Conservation (phyloP, 2,888 invertebrate genomes). For the Petrolisthes manimaculis region DNA sequence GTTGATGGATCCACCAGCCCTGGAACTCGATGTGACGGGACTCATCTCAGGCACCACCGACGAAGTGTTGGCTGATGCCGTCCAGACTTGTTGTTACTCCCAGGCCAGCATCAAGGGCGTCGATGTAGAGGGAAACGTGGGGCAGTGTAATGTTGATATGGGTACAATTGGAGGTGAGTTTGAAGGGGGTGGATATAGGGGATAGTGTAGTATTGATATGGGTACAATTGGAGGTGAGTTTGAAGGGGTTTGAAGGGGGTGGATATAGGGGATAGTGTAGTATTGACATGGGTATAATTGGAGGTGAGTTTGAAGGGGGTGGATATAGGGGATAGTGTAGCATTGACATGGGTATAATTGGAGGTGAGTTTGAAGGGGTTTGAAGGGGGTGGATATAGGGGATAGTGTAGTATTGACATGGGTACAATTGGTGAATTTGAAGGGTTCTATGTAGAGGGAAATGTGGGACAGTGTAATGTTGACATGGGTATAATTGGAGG, state of each 20-base stretch:
- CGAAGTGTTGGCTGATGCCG: background rate
- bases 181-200: background rate
- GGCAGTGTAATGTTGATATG: conserved; percentile 34
- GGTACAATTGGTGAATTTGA: too few species aligned
- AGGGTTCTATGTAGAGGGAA: too few species aligned
- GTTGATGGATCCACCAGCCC: background rate
- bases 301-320: too few species aligned
- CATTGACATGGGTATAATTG: too few species aligned
- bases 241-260: too few species aligned
- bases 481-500: too few species aligned
- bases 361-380: too few species aligned
- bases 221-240: background rate
- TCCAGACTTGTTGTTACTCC: conserved; percentile 26
- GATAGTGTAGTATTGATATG: background rate
- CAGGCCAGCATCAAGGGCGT: conserved; percentile 22
- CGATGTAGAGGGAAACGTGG: conserved; percentile 40
- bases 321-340: too few species aligned
- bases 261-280: too few species aligned
- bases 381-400: too few species aligned
- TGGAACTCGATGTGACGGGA: background rate
- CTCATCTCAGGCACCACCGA: conserved; percentile 25
- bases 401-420: too few species aligned
- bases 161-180: conserved; percentile 35
- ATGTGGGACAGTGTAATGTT: too few species aligned
- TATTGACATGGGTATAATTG: conserved; percentile 38